Percentiles rank a stretch among this genome's conserved stretches.
phyloP scores from a whole-genome alignment of 2,113 vertebrate species.

The Pantherophis guttatus region DNA sequence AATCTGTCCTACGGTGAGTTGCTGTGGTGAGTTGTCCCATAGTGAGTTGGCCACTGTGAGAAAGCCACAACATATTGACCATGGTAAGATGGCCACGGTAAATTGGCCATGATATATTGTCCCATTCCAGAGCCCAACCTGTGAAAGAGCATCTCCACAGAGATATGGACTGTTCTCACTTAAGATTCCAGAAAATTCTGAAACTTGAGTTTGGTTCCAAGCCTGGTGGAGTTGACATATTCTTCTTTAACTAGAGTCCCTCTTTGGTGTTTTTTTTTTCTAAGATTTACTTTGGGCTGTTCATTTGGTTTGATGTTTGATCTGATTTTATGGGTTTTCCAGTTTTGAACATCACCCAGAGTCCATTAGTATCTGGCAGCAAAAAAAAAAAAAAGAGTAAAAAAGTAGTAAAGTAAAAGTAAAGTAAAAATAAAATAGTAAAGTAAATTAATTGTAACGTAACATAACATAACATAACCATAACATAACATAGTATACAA shows the following conservation, averaged over 20 bases:
- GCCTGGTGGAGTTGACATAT: background rate
- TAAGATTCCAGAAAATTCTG: background rate
- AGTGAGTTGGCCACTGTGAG: background rate
- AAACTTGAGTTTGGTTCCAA: background rate
- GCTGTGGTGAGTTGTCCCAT: background rate
- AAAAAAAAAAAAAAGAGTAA: background rate
- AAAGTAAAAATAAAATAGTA: no score
- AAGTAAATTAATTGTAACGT: no score
- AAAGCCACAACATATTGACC: background rate
- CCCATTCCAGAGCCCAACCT: background rate
- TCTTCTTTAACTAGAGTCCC: background rate
- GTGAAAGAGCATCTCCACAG: background rate
- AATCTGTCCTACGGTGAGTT: background rate
- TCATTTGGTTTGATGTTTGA: background rate
- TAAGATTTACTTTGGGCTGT: background rate
- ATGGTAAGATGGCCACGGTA: fast-evolving
- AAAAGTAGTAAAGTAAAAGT: no score
- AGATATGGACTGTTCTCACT: background rate
- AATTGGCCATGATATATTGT: no score
- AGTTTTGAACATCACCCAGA: background rate
- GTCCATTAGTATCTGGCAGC: background rate
- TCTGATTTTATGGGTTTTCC: background rate
- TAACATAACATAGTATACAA: no score
- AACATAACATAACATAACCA: background rate
- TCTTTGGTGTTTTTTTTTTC: background rate